A percentile compares a stretch with the other conserved stretches of the same genome.
phyloP scores from a whole-genome alignment of 2,797 vertebrate species.

The Enteromius unitaeniatus region DNA sequence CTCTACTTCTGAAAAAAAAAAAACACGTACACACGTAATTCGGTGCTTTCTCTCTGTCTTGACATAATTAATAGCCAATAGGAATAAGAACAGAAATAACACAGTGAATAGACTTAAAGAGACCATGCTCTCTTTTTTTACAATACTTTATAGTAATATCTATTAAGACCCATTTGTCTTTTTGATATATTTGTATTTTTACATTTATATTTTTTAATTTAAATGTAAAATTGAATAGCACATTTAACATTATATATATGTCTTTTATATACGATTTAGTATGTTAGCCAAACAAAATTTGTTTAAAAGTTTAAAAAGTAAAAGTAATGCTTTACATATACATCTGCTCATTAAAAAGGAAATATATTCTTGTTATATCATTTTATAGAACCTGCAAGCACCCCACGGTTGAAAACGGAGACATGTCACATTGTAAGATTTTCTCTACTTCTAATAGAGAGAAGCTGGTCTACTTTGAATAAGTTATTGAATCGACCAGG shows the following conservation, averaged over 20 bases:
- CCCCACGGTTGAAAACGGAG: background rate
- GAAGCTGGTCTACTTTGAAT: conserved; percentile 43
- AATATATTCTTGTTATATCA: background rate
- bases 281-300: background rate
- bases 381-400: background rate
- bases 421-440: background rate
- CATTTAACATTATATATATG: too few relatives aligned
- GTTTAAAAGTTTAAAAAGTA: background rate
- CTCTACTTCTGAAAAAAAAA: too few relatives aligned
- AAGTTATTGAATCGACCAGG: conserved; percentile 42
- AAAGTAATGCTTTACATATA: background rate
- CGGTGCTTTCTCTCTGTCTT: too few relatives aligned
- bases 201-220: background rate
- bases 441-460: conserved; percentile 33
- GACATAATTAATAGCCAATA: too few relatives aligned
- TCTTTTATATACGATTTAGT: background rate
- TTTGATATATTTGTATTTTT: background rate
- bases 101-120: too few relatives aligned
- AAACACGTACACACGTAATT: too few relatives aligned
- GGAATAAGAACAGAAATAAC: too few relatives aligned
- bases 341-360: background rate
- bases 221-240: background rate
- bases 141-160: background rate
- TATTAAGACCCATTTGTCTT: background rate
- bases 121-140: too few relatives aligned